phyloP scores from a whole-genome alignment of 2,113 vertebrate species.

The Oostethus manadensis region DNA sequence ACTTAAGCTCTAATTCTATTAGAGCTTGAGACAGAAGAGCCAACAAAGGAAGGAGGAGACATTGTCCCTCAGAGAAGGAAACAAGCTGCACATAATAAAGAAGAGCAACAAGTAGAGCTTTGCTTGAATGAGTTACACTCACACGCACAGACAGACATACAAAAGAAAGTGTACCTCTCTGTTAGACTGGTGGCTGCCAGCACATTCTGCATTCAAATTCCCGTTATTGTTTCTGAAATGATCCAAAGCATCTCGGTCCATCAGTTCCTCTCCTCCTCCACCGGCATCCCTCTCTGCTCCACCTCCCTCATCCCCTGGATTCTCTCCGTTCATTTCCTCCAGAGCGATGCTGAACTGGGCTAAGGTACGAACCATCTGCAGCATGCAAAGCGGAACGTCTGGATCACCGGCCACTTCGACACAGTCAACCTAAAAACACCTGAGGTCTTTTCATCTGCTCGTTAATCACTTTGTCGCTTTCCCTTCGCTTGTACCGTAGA shows the following conservation, averaged over 20 bases:
- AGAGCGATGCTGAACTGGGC: constrained; percentile 97
- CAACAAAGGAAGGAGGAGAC: neutral
- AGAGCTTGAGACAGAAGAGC: constrained; percentile 21
- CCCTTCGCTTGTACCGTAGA: neutral
- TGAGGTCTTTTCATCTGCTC: neutral
- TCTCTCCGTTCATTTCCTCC: constrained; percentile 91
- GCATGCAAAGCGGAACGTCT: constrained; percentile 76
- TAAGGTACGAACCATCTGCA: constrained; percentile 96
- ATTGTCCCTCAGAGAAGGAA: constrained; percentile 3
- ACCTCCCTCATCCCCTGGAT: constrained; percentile 67
- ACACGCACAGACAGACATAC: constrained; percentile 10
- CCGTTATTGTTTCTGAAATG: constrained; percentile 56
- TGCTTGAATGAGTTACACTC: neutral
- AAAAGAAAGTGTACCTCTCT: constrained; percentile 69
- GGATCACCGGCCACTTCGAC: constrained; percentile 29
- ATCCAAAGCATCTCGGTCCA: constrained; percentile 51
- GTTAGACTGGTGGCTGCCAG: constrained; percentile 46
- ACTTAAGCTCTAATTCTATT: constrained; percentile 56
- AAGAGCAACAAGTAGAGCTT: constrained; percentile 3
- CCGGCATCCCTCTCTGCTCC: constrained; percentile 43
- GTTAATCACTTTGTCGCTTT: neutral
- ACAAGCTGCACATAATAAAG: neutral
- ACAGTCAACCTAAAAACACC: neutral
- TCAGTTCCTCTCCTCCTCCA: constrained; percentile 41
- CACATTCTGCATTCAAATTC: constrained; percentile 49